A percentile compares a stretch with the other conserved stretches of the same genome.
Evolutionary conservation across 2,888 invertebrate species (phyloP).

Genomic region (Dione juno): DNA sequence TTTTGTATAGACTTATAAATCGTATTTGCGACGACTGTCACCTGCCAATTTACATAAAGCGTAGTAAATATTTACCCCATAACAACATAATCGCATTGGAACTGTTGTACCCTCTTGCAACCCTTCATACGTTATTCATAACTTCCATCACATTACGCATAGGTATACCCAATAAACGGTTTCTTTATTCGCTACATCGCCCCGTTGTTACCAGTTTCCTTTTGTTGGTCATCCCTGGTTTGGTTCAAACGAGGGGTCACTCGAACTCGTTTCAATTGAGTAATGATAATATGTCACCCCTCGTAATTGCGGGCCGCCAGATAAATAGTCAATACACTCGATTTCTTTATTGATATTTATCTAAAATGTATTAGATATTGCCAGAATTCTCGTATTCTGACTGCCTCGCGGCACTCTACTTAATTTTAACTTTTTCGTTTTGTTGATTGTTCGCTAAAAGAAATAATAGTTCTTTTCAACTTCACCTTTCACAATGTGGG

Average conservation of each 20-base stretch:
- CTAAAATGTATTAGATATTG: not conserved
- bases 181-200: constrained; percentile 63
- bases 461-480: not conserved
- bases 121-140: constrained; percentile 64
- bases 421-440: not conserved
- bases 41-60: constrained; percentile 48
- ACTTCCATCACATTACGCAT: constrained; percentile 55
- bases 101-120: constrained; percentile 52
- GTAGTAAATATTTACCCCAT: constrained; percentile 58
- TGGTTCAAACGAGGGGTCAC: constrained; percentile 65
- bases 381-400: not conserved
- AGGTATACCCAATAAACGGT: constrained; percentile 63
- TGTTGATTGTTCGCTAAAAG: not conserved
- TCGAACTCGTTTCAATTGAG: constrained; percentile 56
- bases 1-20: constrained; percentile 16
- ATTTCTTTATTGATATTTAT: not conserved
- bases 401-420: not conserved
- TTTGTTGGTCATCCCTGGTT: constrained; percentile 77
- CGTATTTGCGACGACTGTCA: constrained; percentile 29
- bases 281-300: constrained; percentile 59
- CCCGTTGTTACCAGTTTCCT: constrained; percentile 62
- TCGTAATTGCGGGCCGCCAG: constrained; percentile 51
- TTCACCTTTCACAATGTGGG: constrained; percentile 29
- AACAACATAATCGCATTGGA: constrained; percentile 61
- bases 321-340: constrained; percentile 35